phyloP scores from a whole-genome alignment of 2,113 vertebrate species.

The Leptodactylus fuscus region DNA sequence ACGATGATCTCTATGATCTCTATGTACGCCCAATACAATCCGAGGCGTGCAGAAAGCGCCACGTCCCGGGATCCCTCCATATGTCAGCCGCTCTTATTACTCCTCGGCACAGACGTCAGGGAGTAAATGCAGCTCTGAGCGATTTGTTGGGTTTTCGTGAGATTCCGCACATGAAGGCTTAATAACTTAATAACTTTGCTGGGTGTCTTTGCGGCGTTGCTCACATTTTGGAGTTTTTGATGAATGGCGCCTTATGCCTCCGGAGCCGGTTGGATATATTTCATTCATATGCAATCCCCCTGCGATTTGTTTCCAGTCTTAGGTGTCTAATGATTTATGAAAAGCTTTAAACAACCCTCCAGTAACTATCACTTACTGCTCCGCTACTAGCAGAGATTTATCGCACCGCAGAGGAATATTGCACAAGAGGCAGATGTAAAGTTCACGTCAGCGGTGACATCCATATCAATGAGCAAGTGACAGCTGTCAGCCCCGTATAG shows the following conservation, averaged over 20 bases:
- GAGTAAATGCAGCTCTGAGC: not conserved
- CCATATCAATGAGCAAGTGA: conserved; percentile 8
- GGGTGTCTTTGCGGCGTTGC: not conserved
- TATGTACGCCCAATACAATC: too few species aligned
- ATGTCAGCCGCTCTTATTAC: not conserved
- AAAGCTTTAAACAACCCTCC: conserved; percentile 51
- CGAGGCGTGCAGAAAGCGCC: too few species aligned
- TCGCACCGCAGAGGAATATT: not conserved
- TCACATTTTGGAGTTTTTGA: conserved; percentile 26
- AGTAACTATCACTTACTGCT: conserved; percentile 45
- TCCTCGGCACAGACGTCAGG: not conserved
- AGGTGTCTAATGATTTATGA: conserved; percentile 57
- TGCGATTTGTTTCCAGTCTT: conserved; percentile 51
- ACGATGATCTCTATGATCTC: too few species aligned
- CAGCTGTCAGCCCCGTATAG: not conserved
- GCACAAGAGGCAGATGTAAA: conserved; percentile 31
- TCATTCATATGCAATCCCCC: conserved; percentile 52
- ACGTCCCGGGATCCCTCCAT: too few species aligned
- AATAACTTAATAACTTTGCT: conserved; percentile 54
- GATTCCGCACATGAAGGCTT: conserved; percentile 24
- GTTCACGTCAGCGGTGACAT: not conserved
- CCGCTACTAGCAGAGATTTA: conserved; percentile 24
- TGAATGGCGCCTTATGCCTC: conserved; percentile 48
- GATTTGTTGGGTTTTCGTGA: conserved; percentile 21
- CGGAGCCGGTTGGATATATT: conserved; percentile 28